A percentile compares a stretch with the other conserved stretches of the same genome.
These are phyloP conservation scores for Ciconia stormi DNA, from an alignment of 2,113 vertebrate genomes.

Conservation along the genomic window DNA sequence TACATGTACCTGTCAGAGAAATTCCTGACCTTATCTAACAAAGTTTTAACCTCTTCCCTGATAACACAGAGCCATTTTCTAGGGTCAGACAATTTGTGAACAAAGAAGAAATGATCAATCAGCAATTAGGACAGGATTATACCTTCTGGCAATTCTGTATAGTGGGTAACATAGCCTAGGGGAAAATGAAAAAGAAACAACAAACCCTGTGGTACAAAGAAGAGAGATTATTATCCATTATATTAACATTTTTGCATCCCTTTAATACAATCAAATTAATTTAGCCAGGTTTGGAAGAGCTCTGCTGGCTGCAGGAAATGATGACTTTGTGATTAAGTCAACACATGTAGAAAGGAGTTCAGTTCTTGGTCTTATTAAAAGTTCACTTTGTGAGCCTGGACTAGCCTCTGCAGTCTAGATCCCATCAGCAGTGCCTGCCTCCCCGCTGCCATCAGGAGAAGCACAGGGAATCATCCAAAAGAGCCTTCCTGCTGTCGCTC, in stretches of 20 bases:
- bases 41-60: background rate
- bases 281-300: background rate
- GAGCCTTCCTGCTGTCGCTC: fast-evolving
- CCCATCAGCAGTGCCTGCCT: background rate
- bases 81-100: background rate
- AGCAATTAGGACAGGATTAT: background rate
- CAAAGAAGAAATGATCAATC: background rate
- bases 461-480: background rate
- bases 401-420: background rate
- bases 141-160: background rate
- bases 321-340: background rate
- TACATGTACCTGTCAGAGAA: background rate
- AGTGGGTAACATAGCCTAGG: background rate
- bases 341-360: background rate
- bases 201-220: background rate
- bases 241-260: background rate
- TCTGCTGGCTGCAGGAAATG: background rate
- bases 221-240: background rate
- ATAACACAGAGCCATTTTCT: background rate
- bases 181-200: background rate
- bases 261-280: background rate
- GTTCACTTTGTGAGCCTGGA: background rate
- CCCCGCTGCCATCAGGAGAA: background rate
- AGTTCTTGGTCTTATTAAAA: background rate
- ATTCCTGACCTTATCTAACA: constrained; percentile 24